Base-by-base conservation (phyloP, 2,888 invertebrate species). In the Morpho achilles region DNA sequence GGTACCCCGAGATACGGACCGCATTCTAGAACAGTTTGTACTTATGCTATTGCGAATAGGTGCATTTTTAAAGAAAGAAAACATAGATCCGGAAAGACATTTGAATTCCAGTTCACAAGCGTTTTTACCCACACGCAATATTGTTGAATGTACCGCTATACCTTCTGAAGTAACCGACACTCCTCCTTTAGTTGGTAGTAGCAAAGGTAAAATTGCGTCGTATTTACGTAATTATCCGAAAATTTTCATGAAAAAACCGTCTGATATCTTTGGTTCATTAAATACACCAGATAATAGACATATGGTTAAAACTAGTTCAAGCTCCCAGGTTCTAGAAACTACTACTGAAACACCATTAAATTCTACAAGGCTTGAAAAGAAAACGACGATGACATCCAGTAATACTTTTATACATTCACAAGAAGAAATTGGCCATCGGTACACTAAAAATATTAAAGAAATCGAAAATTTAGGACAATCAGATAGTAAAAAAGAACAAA, bases 21-120 rank as follows among this genome's bases (percentile, higher is more conserved):
- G 90, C 1, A 83, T 90, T 66, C 65, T 86, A 53, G 90, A 90
- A 70, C 90, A 90, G 67, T 84, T 90, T 61, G 79, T 77, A 42
- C 59, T 84, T 16, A 89, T 90, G 89, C 68, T 87, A 65, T 67
- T 90, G 59, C 74, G 83, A 61, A 82, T 90, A 57, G 73, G 77
- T 53, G 74, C 70, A n/a, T 84, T 76, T 68, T 64, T 84, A 56
- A 70, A 67, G 48, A 79, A 71, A 56, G 76, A 79, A 55, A 74
- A 70, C 23, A 61, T 51, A 9, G 72, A 73, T 61, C 66, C 66
- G 51, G 59, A 65, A 5, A 70, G 69, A 55, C 41, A 68, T 44
- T 62, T 68, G 60, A 73, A 59, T 62, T 72, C 64, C 23, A 66
- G 50, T 63, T 66, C 67, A 40, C 53, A 61, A 53, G 53, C 62